These are phyloP conservation scores for Glaucomys volans DNA, from an alignment of 2,113 vertebrate genomes.

Conservation along the genomic window DNA sequence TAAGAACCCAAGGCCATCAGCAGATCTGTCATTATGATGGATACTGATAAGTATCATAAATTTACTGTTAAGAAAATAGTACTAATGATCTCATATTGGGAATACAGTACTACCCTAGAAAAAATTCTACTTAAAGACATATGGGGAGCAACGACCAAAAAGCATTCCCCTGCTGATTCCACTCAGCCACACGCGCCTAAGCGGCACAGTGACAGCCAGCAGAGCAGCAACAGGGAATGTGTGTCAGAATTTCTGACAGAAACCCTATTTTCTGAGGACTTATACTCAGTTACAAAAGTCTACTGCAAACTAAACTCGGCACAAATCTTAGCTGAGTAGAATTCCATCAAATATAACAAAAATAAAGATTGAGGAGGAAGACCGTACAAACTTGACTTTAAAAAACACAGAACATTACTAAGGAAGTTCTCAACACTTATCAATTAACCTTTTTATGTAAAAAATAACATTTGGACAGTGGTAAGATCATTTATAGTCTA, in stretches of 20 bases:
- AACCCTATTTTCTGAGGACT: constrained; percentile 67
- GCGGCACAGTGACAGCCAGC: not conserved
- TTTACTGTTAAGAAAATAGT: constrained; percentile 77
- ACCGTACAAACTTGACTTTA: constrained; percentile 32
- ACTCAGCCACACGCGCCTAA: not conserved
- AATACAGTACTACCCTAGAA: constrained; percentile 12
- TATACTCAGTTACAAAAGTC: constrained; percentile 58
- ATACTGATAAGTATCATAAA: constrained; percentile 63
- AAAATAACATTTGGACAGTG: constrained; percentile 74
- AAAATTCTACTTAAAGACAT: constrained; percentile 68
- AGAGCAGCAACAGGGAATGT: not conserved
- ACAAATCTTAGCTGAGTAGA: constrained; percentile 74
- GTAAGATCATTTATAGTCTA: constrained; percentile 59
- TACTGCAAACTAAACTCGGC: constrained; percentile 69
- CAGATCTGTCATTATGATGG: constrained; percentile 62
- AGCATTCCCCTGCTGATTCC: constrained; percentile 50
- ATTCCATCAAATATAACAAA: constrained; percentile 60
- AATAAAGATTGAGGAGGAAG: not conserved
- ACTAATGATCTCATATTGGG: constrained; percentile 66
- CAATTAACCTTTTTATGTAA: constrained; percentile 60
- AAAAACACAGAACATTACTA: constrained; percentile 61
- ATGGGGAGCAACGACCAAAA: constrained; percentile 62
- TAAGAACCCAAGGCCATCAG: not conserved
- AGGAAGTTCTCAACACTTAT: constrained; percentile 59
- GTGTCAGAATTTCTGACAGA: constrained; percentile 65